A percentile compares a stretch with the other conserved stretches of the same genome.
Evolutionary conservation across 2,888 invertebrate genomes (phyloP).

Genomic region (Limnephilus auricula): DNA sequence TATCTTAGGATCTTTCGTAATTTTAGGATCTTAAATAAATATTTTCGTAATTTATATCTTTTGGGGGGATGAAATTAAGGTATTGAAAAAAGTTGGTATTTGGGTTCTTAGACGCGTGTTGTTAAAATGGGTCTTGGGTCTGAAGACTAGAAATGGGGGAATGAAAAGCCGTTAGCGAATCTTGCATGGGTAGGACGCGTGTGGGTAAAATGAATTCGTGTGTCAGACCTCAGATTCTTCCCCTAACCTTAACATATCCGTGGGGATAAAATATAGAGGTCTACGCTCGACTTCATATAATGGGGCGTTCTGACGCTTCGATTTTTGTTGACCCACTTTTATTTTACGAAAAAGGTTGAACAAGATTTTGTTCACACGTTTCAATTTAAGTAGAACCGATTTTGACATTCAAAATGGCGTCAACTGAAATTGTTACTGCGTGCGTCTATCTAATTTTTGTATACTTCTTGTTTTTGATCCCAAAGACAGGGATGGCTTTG

Average conservation of each 20-base stretch:
- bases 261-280: background rate
- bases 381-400: too few relatives aligned
- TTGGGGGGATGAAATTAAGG: background rate
- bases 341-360: too few relatives aligned
- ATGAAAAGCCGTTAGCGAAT: background rate
- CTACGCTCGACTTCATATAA: background rate
- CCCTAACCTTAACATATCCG: background rate
- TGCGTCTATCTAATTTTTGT: too few relatives aligned
- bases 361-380: too few relatives aligned
- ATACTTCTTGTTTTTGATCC: too few relatives aligned
- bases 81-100: background rate
- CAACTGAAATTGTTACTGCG: too few relatives aligned
- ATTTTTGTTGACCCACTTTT: too few relatives aligned
- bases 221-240: conserved; percentile 3
- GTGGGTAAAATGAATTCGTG: background rate
- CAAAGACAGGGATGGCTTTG: too few relatives aligned
- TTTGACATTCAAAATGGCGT: too few relatives aligned
- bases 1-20: too few relatives aligned
- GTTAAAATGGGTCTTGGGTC: background rate
- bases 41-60: background rate
- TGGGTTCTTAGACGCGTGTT: background rate
- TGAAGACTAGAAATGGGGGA: background rate
- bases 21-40: too few relatives aligned
- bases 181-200: background rate
- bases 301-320: too few relatives aligned